Evolutionary conservation across 2,888 invertebrate genomes (phyloP).

Genomic region (Ligdia adustata): DNA sequence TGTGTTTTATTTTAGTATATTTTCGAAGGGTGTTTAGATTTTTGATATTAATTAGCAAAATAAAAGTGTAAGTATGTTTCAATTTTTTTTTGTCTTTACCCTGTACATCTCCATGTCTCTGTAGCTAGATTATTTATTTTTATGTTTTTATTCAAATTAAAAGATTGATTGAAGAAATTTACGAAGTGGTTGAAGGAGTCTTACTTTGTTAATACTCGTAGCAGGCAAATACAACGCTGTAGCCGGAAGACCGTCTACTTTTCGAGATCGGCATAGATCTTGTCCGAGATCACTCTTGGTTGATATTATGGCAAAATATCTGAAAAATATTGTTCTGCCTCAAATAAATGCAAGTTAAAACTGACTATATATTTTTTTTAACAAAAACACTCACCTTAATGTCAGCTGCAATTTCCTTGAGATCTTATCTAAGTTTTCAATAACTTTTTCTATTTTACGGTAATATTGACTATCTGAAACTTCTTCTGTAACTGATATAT

Average conservation of each 20-base stretch:
- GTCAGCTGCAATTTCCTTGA: constrained; percentile 3
- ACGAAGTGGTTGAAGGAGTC: neutral
- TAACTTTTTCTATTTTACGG: neutral
- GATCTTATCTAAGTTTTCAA: constrained; percentile 3
- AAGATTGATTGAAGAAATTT: neutral
- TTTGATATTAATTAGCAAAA: no score
- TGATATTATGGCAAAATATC: constrained; percentile 40
- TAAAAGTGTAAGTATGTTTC: no score
- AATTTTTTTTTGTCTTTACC: no score
- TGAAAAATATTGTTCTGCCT: constrained; percentile 5
- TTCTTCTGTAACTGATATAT: neutral
- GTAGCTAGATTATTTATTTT: no score
- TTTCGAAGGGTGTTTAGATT: no score
- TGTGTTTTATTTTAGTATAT: no score
- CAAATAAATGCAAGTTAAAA: neutral
- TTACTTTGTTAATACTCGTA: constrained; percentile 14
- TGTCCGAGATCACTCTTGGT: constrained; percentile 30
- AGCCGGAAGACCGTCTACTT: constrained; percentile 35
- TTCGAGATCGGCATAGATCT: constrained; percentile 34
- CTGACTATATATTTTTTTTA: neutral
- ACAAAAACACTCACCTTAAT: constrained; percentile 17
- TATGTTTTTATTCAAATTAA: neutral
- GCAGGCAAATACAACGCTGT: constrained; percentile 32
- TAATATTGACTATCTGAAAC: neutral
- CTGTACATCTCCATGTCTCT: no score